Percentiles rank a stretch among this genome's conserved stretches.
phyloP scores from a whole-genome alignment of 2,113 vertebrate species.

The Periophthalmus modestus region DNA sequence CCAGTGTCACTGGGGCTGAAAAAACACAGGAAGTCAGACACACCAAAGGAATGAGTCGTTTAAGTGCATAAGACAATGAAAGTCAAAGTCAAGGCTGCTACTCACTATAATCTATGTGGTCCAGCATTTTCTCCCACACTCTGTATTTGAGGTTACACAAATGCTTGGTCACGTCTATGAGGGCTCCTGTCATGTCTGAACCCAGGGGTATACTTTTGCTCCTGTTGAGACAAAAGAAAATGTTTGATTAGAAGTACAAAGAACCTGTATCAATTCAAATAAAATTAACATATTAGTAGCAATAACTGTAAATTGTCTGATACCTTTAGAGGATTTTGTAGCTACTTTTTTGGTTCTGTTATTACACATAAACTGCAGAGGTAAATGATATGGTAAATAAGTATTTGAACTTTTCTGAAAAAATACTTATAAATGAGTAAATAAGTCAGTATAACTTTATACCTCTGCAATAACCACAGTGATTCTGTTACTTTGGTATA shows the following conservation, averaged over 20 bases:
- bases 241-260: background rate
- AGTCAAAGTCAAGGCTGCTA: slow-evolving; percentile 29
- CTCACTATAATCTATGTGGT: slow-evolving; percentile 71
- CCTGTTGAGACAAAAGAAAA: slow-evolving; percentile 48
- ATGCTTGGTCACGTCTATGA: slow-evolving; percentile 71
- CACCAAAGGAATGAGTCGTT: background rate
- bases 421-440: too few species aligned
- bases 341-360: background rate
- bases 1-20: slow-evolving; percentile 74
- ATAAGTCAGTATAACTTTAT: too few species aligned
- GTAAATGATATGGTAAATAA: too few species aligned
- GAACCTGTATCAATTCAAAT: too few species aligned
- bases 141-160: slow-evolving; percentile 72
- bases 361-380: too few species aligned
- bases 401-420: too few species aligned
- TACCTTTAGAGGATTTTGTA: background rate
- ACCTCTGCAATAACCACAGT: too few species aligned
- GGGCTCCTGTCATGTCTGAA: slow-evolving; percentile 52
- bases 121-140: slow-evolving; percentile 72
- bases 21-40: slow-evolving; percentile 36
- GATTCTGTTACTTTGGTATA: too few species aligned
- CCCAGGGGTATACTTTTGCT: slow-evolving; percentile 29
- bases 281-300: background rate
- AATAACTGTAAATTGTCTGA: background rate
- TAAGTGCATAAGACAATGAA: background rate